Conservation (phyloP, 2,113 vertebrate genomes). For the Drymodes brunneopygia region DNA sequence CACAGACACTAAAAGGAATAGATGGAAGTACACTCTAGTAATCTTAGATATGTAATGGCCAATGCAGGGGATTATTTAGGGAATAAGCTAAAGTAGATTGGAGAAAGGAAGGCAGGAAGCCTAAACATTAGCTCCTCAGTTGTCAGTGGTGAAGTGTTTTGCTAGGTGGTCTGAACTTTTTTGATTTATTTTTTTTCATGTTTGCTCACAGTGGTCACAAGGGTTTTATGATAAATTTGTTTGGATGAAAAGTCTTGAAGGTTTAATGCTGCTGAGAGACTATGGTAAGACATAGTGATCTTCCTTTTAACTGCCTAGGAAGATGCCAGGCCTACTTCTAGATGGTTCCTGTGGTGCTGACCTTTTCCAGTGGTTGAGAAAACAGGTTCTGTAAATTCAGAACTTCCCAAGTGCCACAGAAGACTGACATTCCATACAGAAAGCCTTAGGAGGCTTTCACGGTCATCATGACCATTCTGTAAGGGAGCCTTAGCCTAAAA, state of each 20-base stretch:
- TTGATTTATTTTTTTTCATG: not conserved
- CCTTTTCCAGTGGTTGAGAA: accelerated
- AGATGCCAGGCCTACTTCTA: not conserved
- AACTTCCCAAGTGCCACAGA: not conserved
- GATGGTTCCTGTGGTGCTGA: not conserved
- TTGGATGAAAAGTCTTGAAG: not conserved
- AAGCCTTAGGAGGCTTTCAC: not conserved
- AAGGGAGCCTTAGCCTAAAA: not conserved
- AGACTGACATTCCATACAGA: not conserved
- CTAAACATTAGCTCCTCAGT: not conserved
- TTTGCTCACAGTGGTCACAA: not conserved
- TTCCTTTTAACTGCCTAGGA: not conserved
- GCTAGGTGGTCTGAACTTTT: not conserved
- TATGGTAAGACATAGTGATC: not conserved
- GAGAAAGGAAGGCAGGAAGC: not conserved
- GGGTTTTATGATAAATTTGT: not conserved
- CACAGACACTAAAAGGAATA: not conserved
- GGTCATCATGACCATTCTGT: not conserved
- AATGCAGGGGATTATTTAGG: not conserved
- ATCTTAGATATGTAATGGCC: not conserved
- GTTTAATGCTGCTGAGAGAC: not conserved
- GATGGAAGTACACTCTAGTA: not conserved
- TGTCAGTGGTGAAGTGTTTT: not conserved
- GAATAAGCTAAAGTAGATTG: not conserved
- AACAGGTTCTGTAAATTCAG: not conserved